A percentile compares a stretch with the other conserved stretches of the same genome.
Conservation (phyloP, 2,113 vertebrate genomes). For the Oplegnathus fasciatus region DNA sequence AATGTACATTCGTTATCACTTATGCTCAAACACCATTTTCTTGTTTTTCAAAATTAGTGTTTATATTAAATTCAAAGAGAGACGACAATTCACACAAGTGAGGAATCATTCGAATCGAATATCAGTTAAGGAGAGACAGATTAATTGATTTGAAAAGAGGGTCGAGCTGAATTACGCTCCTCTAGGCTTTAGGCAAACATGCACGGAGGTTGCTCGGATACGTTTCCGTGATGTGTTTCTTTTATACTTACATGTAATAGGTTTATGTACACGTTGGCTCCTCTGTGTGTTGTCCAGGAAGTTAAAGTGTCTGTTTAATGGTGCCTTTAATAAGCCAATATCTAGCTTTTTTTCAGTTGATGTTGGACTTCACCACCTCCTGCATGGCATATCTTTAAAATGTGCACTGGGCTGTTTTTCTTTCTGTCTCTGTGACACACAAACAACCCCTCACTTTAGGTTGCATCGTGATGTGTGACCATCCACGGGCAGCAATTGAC, state of each 20-base stretch:
- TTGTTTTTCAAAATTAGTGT: too few relatives aligned
- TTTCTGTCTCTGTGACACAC: slow-evolving; percentile 17
- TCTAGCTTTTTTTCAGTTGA: not conserved
- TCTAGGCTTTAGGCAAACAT: not conserved
- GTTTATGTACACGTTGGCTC: too few relatives aligned
- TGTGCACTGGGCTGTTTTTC: slow-evolving; percentile 23
- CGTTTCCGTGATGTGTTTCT: too few relatives aligned
- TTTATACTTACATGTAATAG: too few relatives aligned
- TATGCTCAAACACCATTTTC: too few relatives aligned
- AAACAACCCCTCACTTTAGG: slow-evolving; percentile 39
- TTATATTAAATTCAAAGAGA: too few relatives aligned
- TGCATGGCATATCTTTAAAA: not conserved
- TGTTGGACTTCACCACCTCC: not conserved
- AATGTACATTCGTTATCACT: too few relatives aligned
- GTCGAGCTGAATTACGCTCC: not conserved
- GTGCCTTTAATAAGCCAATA: not conserved
- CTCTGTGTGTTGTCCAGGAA: not conserved
- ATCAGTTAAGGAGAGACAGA: not conserved
- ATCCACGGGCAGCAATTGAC: slow-evolving; percentile 53
- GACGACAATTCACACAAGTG: not conserved
- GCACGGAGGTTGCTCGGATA: too few relatives aligned
- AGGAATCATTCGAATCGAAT: not conserved
- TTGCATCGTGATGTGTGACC: slow-evolving; percentile 39
- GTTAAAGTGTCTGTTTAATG: not conserved
- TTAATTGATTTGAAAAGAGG: not conserved